phyloP scores from a whole-genome alignment of 2,888 invertebrate genomes.

The Drosophila differens region DNA sequence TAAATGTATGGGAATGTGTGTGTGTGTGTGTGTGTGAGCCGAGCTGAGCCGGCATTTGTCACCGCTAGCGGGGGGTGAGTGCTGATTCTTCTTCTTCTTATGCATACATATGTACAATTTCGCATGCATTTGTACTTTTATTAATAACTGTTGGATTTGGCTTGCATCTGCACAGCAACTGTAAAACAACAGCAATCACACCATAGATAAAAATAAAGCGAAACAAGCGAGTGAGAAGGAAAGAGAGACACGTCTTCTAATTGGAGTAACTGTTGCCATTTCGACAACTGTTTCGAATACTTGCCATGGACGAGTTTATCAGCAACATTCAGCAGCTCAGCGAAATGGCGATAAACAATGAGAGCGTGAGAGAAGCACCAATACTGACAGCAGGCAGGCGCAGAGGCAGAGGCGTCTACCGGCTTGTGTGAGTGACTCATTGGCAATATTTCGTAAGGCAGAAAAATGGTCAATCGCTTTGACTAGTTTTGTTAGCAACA shows the following conservation, averaged over 20 bases:
- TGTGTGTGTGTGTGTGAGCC: constrained; percentile 9
- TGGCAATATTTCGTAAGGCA: constrained; percentile 40
- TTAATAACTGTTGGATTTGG: constrained; percentile 44
- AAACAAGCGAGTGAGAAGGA: constrained; percentile 8
- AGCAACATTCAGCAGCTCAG: constrained; percentile 35
- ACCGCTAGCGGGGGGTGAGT: constrained; percentile 35
- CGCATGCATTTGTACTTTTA: constrained; percentile 16
- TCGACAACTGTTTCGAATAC: constrained; percentile 15
- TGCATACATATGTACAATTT: constrained; percentile 9
- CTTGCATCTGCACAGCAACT: constrained; percentile 31
- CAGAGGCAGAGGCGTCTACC: constrained; percentile 36
- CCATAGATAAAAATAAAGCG: constrained; percentile 20
- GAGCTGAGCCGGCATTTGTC: constrained; percentile 53
- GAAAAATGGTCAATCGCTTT: constrained; percentile 22
- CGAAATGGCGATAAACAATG: constrained; percentile 32
- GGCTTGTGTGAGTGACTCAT: constrained; percentile 53
- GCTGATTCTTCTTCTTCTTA: neutral
- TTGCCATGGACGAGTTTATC: constrained; percentile 38
- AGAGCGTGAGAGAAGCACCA: constrained; percentile 40
- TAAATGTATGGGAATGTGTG: constrained; percentile 6
- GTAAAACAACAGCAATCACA: constrained; percentile 42
- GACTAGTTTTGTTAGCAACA: constrained; percentile 23
- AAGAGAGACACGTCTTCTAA: constrained; percentile 24
- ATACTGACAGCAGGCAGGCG: constrained; percentile 3
- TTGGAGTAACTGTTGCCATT: constrained; percentile 44